Conservation (phyloP, 2,113 vertebrate species). For the Cairina moschata region DNA sequence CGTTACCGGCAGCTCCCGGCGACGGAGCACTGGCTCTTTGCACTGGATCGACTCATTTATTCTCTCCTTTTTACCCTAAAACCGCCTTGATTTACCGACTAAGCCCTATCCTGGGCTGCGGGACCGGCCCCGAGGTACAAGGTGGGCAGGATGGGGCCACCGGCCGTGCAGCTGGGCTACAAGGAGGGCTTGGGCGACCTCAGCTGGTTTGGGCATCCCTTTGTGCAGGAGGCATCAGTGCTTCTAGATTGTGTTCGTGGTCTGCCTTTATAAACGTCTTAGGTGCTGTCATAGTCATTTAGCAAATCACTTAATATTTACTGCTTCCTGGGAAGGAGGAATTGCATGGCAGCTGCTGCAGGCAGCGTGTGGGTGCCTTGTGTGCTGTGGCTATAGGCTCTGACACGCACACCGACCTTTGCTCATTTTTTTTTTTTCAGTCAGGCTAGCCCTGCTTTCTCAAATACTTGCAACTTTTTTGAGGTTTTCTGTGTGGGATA, state of each 20-base stretch:
- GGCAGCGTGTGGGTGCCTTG: background rate
- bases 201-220: too few species aligned
- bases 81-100: too few species aligned
- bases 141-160: background rate
- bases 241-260: accelerated
- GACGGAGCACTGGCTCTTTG: too few species aligned
- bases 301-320: accelerated
- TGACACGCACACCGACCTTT: accelerated
- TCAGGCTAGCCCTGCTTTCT: background rate
- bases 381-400: accelerated
- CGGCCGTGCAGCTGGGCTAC: accelerated
- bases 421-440: background rate
- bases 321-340: background rate
- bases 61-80: too few species aligned
- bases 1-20: too few species aligned
- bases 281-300: accelerated
- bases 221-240: background rate
- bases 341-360: background rate
- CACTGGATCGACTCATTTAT: too few species aligned
- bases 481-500: background rate
- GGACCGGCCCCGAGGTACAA: too few species aligned
- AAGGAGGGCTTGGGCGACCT: accelerated
- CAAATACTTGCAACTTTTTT: background rate
- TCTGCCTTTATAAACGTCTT: accelerated
- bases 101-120: too few species aligned